Evolutionary conservation across 2,888 invertebrate genomes (phyloP), one percentile per base, ranked within the genome.

Genomic region (Andrena trimmerana): DNA sequence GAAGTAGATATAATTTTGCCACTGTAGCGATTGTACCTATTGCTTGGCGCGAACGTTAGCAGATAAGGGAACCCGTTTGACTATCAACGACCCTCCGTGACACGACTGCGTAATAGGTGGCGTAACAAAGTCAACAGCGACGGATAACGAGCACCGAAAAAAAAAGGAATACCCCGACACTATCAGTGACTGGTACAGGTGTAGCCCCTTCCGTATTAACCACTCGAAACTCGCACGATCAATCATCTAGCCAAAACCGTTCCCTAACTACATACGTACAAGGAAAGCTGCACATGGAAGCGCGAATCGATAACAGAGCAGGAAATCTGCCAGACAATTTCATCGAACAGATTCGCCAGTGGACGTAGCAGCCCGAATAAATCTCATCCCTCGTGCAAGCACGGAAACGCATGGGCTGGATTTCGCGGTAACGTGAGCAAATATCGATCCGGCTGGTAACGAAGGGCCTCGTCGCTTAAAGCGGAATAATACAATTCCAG

Each of bases 401-500:
- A 29, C 29, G 42, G 59, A 69, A 78, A 68, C 50, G 79, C 70
- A 78, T 75, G 50, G 71, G 57, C 66, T 13, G 69, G 52, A 20
- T 70, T 70, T 74, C 67, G 36, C 31, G 20, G 33, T 83, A 79
- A 83, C 74, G 70, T 62, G 67, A 75, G 71, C 65, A 52, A 59
- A 76, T 75, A 83, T 83, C 84, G 84, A 84, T 60, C 79, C 42
- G 27, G 33, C 68, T 52, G 52, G n/a, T 65, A 54, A 67, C 78
- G 67, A 57, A 62, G 70, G 63, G 63, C 13, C 83, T 60, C 54
- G 48, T 8, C 42, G 78, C 57, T 78, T 73, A 59, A 57, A 50
- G 31, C 57, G 62, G 67, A 74, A 74, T 74, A 65, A 74, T 75
- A 69, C 71, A 60, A 75, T 75, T 68, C 75, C 52, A 60, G 67